Evolutionary conservation across 2,888 invertebrate genomes (phyloP), one percentile per base, ranked within the genome.

Genomic region (Hetaerina titia): DNA sequence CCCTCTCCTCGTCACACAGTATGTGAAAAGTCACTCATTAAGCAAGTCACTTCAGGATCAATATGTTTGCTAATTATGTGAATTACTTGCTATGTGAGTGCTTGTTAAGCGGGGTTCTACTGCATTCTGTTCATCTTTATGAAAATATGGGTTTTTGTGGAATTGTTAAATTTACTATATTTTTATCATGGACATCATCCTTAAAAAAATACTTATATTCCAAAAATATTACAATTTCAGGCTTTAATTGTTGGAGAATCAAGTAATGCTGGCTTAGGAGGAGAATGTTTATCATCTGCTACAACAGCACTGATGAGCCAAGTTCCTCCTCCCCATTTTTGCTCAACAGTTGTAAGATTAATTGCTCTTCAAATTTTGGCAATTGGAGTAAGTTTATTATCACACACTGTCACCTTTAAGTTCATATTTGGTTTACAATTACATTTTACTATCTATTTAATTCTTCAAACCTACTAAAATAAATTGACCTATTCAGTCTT

Each of bases 361-460:
- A 98, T 99, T 95, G 99, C 99, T 1, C 97, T 99, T 95, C 99
- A 99, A 97, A 98, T 99, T 96, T 98, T 99, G 95, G 99, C 99
- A 95, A 98, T 99, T 45, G 99, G 99, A 96, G 98, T 98, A 97
- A 97, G 97, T 96, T 45, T 89, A 95, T 94, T 95, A 95, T 31
- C 31, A 13, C 13, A 45, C 31, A 11, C 69, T 95, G 89, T 95
- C 31, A 45, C 45, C 45, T 95, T 74, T 95, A 95, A 64, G 94
- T 95, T 95, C 81, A 60, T 63, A 17, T 69, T 94, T 74, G 60
- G 56, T 74, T 63, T 87, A 88, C 88, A 45, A 45, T 45, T 45
- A 45, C 45, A 45, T 45, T 95, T 94, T 81, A 95, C 90, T 69
- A 94, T 87, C 95, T 95, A 45, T 95, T 95, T 64, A 31, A 81